phyloP scores from a whole-genome alignment of 2,113 vertebrate species.

The Alexandromys fortis region DNA sequence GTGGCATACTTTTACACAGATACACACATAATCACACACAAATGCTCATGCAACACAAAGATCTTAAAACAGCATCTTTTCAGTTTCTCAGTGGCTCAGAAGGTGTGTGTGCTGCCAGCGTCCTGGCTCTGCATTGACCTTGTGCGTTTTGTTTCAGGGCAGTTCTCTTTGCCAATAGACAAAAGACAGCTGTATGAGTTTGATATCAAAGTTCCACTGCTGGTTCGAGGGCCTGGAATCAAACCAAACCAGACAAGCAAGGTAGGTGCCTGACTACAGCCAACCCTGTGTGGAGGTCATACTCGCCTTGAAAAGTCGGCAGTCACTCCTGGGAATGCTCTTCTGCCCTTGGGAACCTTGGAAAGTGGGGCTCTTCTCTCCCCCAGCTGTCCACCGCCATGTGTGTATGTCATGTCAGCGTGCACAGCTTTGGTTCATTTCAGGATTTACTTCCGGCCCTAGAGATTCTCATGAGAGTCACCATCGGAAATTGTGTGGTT shows the following conservation, averaged over 20 bases:
- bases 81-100: neutral
- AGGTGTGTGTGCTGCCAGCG: neutral
- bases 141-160: constrained; percentile 86
- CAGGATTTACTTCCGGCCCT: neutral
- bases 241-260: constrained; percentile 94
- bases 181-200: constrained; percentile 99
- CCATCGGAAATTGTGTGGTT: neutral
- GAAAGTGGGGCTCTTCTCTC: neutral
- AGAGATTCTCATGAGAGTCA: neutral
- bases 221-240: constrained; percentile 96
- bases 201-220: constrained; percentile 96
- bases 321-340: neutral
- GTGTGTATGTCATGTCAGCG: too few relatives aligned
- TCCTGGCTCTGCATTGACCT: neutral
- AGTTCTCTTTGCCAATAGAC: constrained; percentile 97
- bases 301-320: neutral
- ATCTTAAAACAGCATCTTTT: neutral
- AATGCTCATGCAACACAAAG: neutral
- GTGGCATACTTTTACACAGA: too few relatives aligned
- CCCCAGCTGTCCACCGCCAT: neutral
- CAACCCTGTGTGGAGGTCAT: neutral
- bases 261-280: constrained; percentile 83
- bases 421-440: neutral
- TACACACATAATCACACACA: neutral
- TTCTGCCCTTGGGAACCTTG: neutral